Evolutionary conservation across 2,888 invertebrate genomes (phyloP).

Genomic region (Artemia sp.): DNA sequence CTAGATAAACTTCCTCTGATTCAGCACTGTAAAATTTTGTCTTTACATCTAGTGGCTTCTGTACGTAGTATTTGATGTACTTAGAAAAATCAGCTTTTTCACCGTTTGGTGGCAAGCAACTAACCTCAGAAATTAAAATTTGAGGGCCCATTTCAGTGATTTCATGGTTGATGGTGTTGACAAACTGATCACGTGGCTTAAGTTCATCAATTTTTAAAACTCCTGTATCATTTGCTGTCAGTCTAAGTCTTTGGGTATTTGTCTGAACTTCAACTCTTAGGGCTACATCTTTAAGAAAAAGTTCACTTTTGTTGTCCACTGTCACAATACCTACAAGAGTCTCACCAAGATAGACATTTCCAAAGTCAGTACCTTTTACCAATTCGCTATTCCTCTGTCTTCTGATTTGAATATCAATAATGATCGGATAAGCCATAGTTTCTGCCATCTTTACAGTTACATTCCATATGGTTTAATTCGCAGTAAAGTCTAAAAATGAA

Average conservation of each 20-base stretch:
- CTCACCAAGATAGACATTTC: slow-evolving; percentile 91
- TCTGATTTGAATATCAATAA: neutral
- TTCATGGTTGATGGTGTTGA: slow-evolving; percentile 93
- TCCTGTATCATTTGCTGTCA: slow-evolving; percentile 54
- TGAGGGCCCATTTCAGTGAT: slow-evolving; percentile 98
- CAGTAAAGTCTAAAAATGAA: too few species aligned
- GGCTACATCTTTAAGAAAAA: slow-evolving; percentile 59
- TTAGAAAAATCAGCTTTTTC: slow-evolving; percentile 74
- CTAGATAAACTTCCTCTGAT: slow-evolving; percentile 51
- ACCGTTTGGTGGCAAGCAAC: slow-evolving; percentile 54
- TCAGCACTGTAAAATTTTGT: slow-evolving; percentile 94
- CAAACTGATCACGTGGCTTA: slow-evolving; percentile 63
- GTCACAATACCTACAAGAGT: slow-evolving; percentile 95
- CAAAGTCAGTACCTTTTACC: slow-evolving; percentile 30
- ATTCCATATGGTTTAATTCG: too few species aligned
- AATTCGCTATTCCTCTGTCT: neutral
- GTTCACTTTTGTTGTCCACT: slow-evolving; percentile 83
- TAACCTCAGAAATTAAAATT: slow-evolving; percentile 90
- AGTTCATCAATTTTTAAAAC: slow-evolving; percentile 39
- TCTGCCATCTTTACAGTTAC: neutral
- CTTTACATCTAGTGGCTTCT: slow-evolving; percentile 94
- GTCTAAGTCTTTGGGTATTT: slow-evolving; percentile 60
- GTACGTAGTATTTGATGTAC: slow-evolving; percentile 94
- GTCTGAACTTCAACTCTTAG: slow-evolving; percentile 86
- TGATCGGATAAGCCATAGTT: neutral